These are phyloP conservation scores for Xestia sexstrigata DNA, from an alignment of 2,888 invertebrate genomes.

Conservation along the genomic window DNA sequence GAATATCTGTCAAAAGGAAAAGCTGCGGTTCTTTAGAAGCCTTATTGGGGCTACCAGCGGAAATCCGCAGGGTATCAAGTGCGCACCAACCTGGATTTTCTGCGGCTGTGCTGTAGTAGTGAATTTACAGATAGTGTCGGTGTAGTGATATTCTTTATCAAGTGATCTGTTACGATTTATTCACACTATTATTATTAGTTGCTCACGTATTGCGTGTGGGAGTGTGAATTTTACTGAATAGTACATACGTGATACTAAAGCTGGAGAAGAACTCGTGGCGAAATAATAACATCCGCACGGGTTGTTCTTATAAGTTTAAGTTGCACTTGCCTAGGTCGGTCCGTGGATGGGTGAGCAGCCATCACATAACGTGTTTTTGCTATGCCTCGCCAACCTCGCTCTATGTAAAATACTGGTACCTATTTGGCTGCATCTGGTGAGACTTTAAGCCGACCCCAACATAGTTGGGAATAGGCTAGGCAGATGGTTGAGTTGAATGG, in stretches of 20 bases:
- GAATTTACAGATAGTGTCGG: no score
- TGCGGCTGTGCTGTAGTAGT: not conserved
- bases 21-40: not conserved
- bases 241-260: not conserved
- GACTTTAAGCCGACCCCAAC: not conserved
- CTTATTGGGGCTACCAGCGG: not conserved
- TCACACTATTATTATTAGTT: no score
- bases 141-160: not conserved
- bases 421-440: no score
- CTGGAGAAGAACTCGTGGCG: not conserved
- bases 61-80: not conserved
- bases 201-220: not conserved
- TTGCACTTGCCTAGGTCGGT: not conserved
- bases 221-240: not conserved
- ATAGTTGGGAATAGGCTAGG: not conserved
- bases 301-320: not conserved
- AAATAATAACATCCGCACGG: not conserved
- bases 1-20: not conserved
- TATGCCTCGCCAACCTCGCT: no score
- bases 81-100: conserved; percentile 10
- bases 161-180: not conserved
- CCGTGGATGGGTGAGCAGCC: no score
- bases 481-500: no score
- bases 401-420: no score
- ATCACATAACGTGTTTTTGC: no score